phyloP scores from a whole-genome alignment of 2,888 invertebrate species.

The Lapara coniferarum region DNA sequence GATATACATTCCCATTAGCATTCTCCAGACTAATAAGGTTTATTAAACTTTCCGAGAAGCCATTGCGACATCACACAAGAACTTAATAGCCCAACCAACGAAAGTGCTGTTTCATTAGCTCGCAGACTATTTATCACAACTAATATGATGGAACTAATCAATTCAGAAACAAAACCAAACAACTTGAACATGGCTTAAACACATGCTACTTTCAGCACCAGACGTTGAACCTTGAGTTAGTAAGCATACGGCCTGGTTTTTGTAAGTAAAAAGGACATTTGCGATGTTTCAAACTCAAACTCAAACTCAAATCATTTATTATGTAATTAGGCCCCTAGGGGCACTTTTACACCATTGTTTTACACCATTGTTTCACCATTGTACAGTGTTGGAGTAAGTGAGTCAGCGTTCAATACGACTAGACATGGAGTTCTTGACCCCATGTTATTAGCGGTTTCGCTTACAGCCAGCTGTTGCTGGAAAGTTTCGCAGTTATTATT shows the following conservation, averaged over 20 bases:
- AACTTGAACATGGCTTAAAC: slow-evolving; percentile 38
- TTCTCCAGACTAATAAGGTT: not conserved
- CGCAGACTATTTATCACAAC: slow-evolving; percentile 23
- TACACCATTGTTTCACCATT: no score
- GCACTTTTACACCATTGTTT: no score
- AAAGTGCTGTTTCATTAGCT: slow-evolving; percentile 19
- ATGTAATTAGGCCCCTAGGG: no score
- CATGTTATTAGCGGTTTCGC: slow-evolving; percentile 51
- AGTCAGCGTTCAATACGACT: slow-evolving; percentile 73
- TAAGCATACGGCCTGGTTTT: slow-evolving; percentile 32
- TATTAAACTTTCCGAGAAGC: slow-evolving; percentile 15
- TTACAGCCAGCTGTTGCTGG: slow-evolving; percentile 48
- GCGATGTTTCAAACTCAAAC: no score
- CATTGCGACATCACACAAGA: slow-evolving; percentile 4
- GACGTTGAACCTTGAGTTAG: slow-evolving; percentile 30
- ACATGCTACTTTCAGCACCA: slow-evolving; percentile 48
- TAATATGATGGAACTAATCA: slow-evolving; percentile 33
- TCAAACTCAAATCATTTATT: no score
- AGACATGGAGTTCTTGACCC: slow-evolving; percentile 72
- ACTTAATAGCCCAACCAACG: slow-evolving; percentile 7
- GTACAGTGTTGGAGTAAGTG: slow-evolving; percentile 39
- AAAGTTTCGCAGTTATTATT: slow-evolving; percentile 26
- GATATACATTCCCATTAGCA: not conserved
- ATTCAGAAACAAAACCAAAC: slow-evolving; percentile 34
- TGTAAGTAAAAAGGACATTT: slow-evolving; percentile 30